phyloP scores from a whole-genome alignment of 2,113 vertebrate species.

The Corythoichthys intestinalis region DNA sequence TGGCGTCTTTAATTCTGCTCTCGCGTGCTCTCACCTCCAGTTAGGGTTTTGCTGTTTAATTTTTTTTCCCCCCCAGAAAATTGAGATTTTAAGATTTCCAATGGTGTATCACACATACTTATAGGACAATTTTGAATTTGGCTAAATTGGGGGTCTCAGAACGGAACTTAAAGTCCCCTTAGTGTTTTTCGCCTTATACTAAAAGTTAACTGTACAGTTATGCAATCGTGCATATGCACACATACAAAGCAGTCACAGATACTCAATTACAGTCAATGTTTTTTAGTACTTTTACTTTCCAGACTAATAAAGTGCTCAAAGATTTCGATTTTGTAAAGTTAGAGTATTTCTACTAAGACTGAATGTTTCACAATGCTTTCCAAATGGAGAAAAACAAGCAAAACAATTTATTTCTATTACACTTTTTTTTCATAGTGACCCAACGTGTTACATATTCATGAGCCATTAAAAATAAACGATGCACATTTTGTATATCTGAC shows the following conservation, averaged over 20 bases:
- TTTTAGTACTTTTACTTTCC: constrained; percentile 45
- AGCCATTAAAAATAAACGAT: constrained; percentile 73
- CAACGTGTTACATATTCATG: constrained; percentile 72
- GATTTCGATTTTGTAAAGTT: constrained; percentile 64
- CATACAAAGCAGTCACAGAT: constrained; percentile 24
- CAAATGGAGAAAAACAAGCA: neutral
- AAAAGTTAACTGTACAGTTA: constrained; percentile 33
- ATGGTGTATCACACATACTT: no score
- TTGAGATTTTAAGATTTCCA: no score
- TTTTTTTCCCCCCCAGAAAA: no score
- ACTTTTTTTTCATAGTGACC: constrained; percentile 54
- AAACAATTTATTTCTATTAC: constrained; percentile 62
- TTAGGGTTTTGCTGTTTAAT: no score
- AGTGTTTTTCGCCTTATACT: constrained; percentile 1
- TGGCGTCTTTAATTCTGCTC: no score
- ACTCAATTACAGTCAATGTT: constrained; percentile 24
- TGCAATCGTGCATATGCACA: constrained; percentile 18
- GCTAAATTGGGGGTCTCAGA: no score
- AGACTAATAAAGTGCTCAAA: constrained; percentile 42
- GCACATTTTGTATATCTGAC: constrained; percentile 70
- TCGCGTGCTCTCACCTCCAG: no score
- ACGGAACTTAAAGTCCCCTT: no score
- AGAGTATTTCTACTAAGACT: constrained; percentile 44
- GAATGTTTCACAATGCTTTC: constrained; percentile 1
- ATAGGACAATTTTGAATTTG: no score